These are phyloP conservation scores for Turritopsis dohrnii DNA, from an alignment of 30 jellyfish, hydroid and myxozoan species.

Conservation along the genomic window DNA sequence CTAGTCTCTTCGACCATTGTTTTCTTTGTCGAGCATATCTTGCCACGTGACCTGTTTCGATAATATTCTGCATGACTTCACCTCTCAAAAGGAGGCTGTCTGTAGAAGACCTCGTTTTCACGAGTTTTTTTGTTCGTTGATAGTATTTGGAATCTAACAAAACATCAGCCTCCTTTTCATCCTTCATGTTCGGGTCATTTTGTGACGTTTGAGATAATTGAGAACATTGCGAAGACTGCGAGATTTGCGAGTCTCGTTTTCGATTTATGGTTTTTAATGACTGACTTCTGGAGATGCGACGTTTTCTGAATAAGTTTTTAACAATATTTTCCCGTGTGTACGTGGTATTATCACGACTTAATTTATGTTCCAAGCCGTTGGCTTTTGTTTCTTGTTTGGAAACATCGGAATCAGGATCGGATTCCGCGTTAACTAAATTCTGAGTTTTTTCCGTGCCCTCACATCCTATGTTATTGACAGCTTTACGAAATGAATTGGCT, in stretches of 20 bases:
- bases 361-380: neutral
- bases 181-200: neutral
- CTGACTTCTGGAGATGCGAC: constrained; percentile 20
- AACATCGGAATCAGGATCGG: neutral
- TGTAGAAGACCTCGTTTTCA: constrained; percentile 62
- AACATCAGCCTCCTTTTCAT: neutral
- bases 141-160: constrained; percentile 6
- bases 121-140: constrained; percentile 12
- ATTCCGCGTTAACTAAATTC: neutral
- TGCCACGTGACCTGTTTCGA: constrained; percentile 85
- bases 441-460: neutral
- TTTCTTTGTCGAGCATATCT: constrained; percentile 50
- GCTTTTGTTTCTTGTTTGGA: neutral
- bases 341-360: neutral
- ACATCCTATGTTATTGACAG: neutral
- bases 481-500: constrained; percentile 21
- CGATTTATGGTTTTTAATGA: constrained; percentile 11
- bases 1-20: constrained; percentile 47
- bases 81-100: constrained; percentile 67
- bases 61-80: constrained; percentile 41
- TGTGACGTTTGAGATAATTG: constrained; percentile 13
- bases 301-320: neutral
- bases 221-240: neutral
- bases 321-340: neutral
- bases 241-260: constrained; percentile 7